A percentile compares a stretch with the other conserved stretches of the same genome.
Conservation (phyloP, 2,113 vertebrate genomes). For the Hemiscyllium ocellatum region DNA sequence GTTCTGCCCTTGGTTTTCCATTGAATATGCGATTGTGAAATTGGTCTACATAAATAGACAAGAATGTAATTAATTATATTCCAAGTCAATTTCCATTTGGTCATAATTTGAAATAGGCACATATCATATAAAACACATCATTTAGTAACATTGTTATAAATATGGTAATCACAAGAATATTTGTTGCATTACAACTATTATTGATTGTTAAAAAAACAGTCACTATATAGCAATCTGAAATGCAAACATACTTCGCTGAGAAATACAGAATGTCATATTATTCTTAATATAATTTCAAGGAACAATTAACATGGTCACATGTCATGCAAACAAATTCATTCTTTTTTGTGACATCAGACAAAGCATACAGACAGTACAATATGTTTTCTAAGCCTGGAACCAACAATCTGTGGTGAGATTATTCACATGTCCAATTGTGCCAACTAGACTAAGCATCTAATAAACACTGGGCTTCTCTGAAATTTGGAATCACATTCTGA, state of each 20-base stretch:
- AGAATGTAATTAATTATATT: constrained; percentile 37
- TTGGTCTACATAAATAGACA: background rate
- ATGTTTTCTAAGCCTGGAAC: background rate
- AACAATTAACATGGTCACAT: background rate
- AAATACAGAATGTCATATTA: background rate
- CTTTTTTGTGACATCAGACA: background rate
- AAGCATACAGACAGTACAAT: background rate
- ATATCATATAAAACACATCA: background rate
- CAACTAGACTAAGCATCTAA: background rate
- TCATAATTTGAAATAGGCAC: background rate
- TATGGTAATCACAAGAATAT: background rate
- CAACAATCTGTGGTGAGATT: background rate
- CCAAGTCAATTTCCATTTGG: constrained; percentile 16
- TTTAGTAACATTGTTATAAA: background rate
- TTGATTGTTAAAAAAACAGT: constrained; percentile 18
- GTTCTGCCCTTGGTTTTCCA: background rate
- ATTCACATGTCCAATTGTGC: background rate
- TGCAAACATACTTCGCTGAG: background rate
- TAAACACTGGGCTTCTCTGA: background rate
- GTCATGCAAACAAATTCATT: background rate
- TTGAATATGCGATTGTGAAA: background rate
- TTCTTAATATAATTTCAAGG: background rate
- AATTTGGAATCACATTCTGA: background rate
- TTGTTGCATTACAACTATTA: background rate
- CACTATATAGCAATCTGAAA: background rate